A percentile compares a stretch with the other conserved stretches of the same genome.
phyloP scores from a whole-genome alignment of 2,113 vertebrate genomes.

The Leucosticte australis region DNA sequence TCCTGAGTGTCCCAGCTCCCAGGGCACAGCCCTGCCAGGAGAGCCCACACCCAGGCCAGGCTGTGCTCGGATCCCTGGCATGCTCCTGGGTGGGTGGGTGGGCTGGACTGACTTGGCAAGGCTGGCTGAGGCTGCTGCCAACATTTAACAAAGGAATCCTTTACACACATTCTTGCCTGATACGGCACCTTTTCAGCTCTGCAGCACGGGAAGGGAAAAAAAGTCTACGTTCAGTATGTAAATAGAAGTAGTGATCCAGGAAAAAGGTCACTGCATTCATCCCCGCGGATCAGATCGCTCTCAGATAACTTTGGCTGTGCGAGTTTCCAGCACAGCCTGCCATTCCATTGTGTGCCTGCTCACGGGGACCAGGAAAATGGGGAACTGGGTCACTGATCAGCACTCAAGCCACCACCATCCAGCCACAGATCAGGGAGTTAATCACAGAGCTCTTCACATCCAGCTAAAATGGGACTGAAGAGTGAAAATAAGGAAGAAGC shows the following conservation, averaged over 20 bases:
- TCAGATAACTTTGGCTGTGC: not conserved
- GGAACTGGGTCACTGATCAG: not conserved
- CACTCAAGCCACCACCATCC: not conserved
- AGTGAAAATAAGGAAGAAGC: not conserved
- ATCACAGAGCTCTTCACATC: not conserved
- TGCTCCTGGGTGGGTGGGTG: not conserved
- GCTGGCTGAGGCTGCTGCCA: not conserved
- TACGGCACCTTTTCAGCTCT: constrained; percentile 10
- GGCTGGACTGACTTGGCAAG: constrained; percentile 34
- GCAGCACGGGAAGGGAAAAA: not conserved
- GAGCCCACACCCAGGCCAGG: not conserved
- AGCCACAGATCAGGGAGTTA: not conserved
- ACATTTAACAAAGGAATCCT: constrained; percentile 51
- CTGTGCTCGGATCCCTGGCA: not conserved
- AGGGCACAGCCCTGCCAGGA: not conserved
- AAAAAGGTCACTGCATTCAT: not conserved
- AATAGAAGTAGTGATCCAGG: constrained; percentile 30
- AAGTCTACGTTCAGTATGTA: not conserved
- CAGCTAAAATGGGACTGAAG: not conserved
- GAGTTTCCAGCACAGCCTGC: not conserved
- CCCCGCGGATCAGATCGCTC: not conserved
- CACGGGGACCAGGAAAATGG: not conserved
- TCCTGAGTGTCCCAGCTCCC: not conserved
- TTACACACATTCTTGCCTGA: constrained; percentile 10
- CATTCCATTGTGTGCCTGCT: not conserved